Base-by-base conservation (phyloP, 30 jellyfish, hydroid and myxozoan species). In the Pseudorhiza aurosa region DNA sequence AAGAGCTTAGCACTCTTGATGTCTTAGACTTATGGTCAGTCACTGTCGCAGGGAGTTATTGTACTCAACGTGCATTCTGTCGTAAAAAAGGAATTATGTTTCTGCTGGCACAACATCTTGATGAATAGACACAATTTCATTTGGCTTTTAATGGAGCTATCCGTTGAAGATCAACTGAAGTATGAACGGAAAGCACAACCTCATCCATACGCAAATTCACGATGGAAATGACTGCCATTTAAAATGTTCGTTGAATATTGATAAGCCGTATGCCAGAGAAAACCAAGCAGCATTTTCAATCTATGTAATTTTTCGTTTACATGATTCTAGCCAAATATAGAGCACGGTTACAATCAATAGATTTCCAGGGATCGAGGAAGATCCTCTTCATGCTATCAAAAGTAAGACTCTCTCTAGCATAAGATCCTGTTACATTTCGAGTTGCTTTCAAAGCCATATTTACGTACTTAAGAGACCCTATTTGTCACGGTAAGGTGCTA, bases 231-330 rank as follows among this genome's bases (percentile, higher is more conserved):
- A 53, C 19, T 8, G 33, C 12, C 2, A 53, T 18, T 53, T 1
- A 12, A 19, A 53, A 5, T n/a, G 25, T 14, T 1, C 4, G 67
- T 17, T 53, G 67, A 53, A 53, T 53, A 53, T 53, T 53, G 67
- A 53, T 53, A 53, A 15, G 25, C 67, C 24, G 67, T 53, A 33
- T 53, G n/a, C n/a, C n/a, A n/a, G n/a, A n/a, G n/a, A n/a, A n/a
- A n/a, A n/a, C n/a, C n/a, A n/a, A n/a, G n/a, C n/a, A n/a, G n/a
- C n/a, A n/a, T n/a, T n/a, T n/a, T n/a, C n/a, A n/a, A n/a, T n/a
- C n/a, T n/a, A n/a, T n/a, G n/a, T n/a, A n/a, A n/a, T n/a, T n/a
- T n/a, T n/a, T n/a, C n/a, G n/a, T n/a, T n/a, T n/a, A n/a, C n/a
- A n/a, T n/a, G n/a, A n/a, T n/a, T n/a, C n/a, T n/a, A n/a, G n/a